Evolutionary conservation across 2,113 vertebrate genomes (phyloP), one percentile per base, ranked within the genome.

Genomic region (Lichenostomus cassidix): DNA sequence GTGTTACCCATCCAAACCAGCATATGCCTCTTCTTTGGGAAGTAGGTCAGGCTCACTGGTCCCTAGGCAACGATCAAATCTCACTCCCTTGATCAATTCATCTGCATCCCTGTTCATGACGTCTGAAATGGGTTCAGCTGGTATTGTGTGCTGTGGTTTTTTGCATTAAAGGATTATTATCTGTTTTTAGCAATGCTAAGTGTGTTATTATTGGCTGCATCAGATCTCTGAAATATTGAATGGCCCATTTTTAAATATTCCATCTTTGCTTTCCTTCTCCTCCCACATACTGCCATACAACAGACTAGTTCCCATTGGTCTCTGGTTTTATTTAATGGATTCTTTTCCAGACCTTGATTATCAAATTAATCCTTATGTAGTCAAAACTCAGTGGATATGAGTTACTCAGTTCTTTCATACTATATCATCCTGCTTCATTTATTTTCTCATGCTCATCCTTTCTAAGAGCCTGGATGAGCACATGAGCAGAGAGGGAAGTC

Each of bases 31-130:
- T 69, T 59, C 2, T 2, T 10, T 20, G 21, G 46, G 77, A 96
- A 96, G 78, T 85, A 95, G 95, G 94, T 95, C 93, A 70, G 35
- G 70, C 52, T 90, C 55, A 4, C 41, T 49, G 50, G 87, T 97
- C 91, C 95, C 94, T 92, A 95, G 58, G 93, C 94, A 95, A 95
- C 94, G 74, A 85, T 78, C 55, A 83, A 55, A 83, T 90, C 79
- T 83, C 90, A 94, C 39, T 82, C 37, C 70, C 77, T 89, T 94
- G 87, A 96, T 96, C 87, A 94, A 56, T 86, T 88, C 67, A 59
- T 91, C 75, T 63, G 39, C 64, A 83, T 73, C 33, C 49, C 53
- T 77, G 27, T 23, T 88, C 14, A 17, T 91, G 95, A 95, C 11
- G 2, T 90, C 83, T 74, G 74, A 83, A 93, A 95, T 41, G 64